Evolutionary conservation across 53 echinoderm and acorn worm genomes (phyloP), one percentile per base, ranked within the genome.

Genomic region (Echinarachnius parma): DNA sequence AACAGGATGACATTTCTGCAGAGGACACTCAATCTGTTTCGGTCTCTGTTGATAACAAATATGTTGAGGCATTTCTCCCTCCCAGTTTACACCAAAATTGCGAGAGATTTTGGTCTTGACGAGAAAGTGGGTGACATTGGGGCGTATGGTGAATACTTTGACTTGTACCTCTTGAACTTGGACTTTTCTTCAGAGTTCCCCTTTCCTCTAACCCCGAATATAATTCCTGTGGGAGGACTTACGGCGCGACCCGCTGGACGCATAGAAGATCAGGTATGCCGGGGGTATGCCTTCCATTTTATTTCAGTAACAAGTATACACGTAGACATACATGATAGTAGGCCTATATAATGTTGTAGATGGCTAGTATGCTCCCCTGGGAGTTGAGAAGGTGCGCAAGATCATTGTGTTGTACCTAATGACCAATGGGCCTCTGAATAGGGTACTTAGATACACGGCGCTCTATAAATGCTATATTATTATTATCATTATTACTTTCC

Each of bases 1-100:
- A 66, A 75, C 31, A 71, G 53, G 19, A 85, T 85, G 85, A 75
- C 74, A 15, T 80, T 85, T 20, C 29, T 54, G 27, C 71, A 85
- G 39, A 80, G 86, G 39, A 4, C 75, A 4, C 64, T 34, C 3
- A 85, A 85, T 29, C 31, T 68, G 0, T 18, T 80, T 9, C 49
- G 31, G 15, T 68, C 49, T 4, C 9, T 21, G 21, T 31, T 52
- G 2, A 33, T 50, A 3, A 49, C 29, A 30, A 1, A 50, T 9
- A 7, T 49, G 48, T 34, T 52, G 15, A 62, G 65, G 24, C 14
- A 36, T 1, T 33, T 45, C 20, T 50, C 36, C 30, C 14, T 11
- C 20, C 68, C 50, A 21, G 50, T 52, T 2, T 68, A 50, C 34
- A 8, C 15, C 21, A 34, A 52, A 34, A 68, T 68, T 28, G 68